Evolutionary conservation across 2,113 vertebrate genomes (phyloP), one percentile per base, ranked within the genome.

Genomic region (Paralichthys olivaceus): DNA sequence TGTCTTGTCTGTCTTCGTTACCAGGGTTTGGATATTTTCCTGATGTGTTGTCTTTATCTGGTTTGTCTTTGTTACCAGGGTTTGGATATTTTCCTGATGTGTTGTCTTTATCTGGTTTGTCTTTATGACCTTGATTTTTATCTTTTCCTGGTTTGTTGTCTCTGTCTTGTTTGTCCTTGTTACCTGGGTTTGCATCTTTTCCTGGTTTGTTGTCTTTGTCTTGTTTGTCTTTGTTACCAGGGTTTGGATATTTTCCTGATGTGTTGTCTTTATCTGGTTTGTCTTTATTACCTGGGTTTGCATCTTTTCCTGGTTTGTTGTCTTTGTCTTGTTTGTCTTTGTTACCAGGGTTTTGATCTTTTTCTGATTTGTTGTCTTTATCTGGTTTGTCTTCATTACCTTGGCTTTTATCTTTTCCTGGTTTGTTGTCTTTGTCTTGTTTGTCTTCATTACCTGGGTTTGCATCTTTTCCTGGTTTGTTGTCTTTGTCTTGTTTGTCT

Each of bases 91-190:
- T 23, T 5, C 7, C n/a, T 23, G 22, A 9, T 23, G 25, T 25
- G 3, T 54, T 7, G 4, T 54, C 9, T 23, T 54, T 4, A 23
- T 25, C 3, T 4, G 51, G 51, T 11, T n/a, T 54, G 2, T 5
- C 5, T 2, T 20, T 2, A 1, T 51, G 6, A 7, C 8, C 8
- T 1, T 2, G n/a, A 0, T 22, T 23, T 54, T 4, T 7, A 2
- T 23, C n/a, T 54, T 22, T 54, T 23, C n/a, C 43, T 45, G 43
- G 5, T 15, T 45, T 13, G 43, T 45, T 2, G 1, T 11, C 34
- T 9, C 9, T 3, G 11, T 40, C 11, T 40, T 0, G 37, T 40
- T 53, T 22, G 17, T 53, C 51, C 0, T 17, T 4, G 1, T 53
- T 53, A 0, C n/a, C n/a, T 9, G n/a, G 51, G 11, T 22, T 4